Evolutionary conservation across 2,888 invertebrate species (phyloP).

Genomic region (Eumacrocentrus americanus): DNA sequence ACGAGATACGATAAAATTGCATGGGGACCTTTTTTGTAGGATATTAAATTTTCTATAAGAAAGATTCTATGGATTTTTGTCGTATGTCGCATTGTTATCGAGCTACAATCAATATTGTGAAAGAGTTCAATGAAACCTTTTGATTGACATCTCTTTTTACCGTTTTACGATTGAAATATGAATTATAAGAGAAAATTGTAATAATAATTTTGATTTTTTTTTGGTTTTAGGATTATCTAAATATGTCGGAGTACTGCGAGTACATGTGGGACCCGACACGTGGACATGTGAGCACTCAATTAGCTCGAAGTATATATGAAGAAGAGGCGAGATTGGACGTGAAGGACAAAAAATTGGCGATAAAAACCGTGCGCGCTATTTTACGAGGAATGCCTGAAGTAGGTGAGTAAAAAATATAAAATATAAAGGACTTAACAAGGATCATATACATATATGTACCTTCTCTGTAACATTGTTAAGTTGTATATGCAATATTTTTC

Average conservation of each 20-base stretch:
- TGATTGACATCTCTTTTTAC: no score
- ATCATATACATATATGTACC: neutral
- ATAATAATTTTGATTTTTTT: no score
- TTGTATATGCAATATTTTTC: neutral
- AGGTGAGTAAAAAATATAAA: constrained; percentile 46
- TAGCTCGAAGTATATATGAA: constrained; percentile 51
- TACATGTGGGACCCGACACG: constrained; percentile 57
- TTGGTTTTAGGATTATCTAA: neutral
- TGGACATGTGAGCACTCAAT: constrained; percentile 38
- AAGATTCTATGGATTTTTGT: no score
- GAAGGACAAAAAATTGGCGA: constrained; percentile 55
- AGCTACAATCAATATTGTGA: no score
- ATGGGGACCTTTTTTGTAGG: no score
- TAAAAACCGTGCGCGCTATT: constrained; percentile 56
- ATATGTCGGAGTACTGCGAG: constrained; percentile 58
- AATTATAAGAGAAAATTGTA: no score
- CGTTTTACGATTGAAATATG: no score
- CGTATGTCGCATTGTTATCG: no score
- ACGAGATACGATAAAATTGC: no score
- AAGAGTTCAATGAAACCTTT: no score
- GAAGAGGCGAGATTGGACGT: constrained; percentile 51
- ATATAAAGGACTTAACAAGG: neutral
- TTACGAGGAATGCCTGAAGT: constrained; percentile 55
- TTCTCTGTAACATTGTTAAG: neutral
- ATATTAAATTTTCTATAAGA: no score